Conservation (phyloP, 2,888 invertebrate species). For the Fissipunctia ypsillon region DNA sequence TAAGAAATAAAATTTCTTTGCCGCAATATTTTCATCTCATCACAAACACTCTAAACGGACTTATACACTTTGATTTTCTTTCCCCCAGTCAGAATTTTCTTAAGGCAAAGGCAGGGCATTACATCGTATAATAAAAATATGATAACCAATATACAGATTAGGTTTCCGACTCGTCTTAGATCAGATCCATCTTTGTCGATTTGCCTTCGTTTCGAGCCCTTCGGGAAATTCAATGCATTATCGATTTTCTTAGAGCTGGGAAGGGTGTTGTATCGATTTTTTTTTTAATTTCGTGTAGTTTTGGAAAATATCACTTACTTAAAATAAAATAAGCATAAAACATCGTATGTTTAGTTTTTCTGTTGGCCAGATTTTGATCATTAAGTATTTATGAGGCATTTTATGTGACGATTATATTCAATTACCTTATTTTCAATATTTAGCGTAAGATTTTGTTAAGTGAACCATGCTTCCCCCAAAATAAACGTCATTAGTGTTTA, state of each 20-base stretch:
- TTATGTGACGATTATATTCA: background rate
- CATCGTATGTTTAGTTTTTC: background rate
- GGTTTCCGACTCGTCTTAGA: conserved; percentile 67
- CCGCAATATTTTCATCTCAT: background rate
- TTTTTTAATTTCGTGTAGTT: background rate
- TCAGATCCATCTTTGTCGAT: conserved; percentile 74
- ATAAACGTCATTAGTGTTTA: background rate
- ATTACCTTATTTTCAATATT: background rate
- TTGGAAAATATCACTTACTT: rapidly evolving
- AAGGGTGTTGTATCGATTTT: conserved; percentile 31
- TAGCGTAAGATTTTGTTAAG: background rate
- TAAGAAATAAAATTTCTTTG: background rate
- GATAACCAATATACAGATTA: conserved; percentile 63
- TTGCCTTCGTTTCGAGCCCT: conserved; percentile 72
- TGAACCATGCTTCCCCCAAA: too few species aligned
- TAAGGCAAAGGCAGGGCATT: conserved; percentile 11
- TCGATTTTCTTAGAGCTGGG: conserved; percentile 65
- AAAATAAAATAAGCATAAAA: background rate
- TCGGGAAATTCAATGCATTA: conserved; percentile 81
- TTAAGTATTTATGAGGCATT: background rate
- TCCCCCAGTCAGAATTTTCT: conserved; percentile 1
- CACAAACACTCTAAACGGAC: background rate
- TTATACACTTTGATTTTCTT: conserved; percentile 33
- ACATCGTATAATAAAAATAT: conserved; percentile 51
- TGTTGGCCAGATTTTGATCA: background rate